phyloP scores from a whole-genome alignment of 2,113 vertebrate species.

The Malurus melanocephalus region DNA sequence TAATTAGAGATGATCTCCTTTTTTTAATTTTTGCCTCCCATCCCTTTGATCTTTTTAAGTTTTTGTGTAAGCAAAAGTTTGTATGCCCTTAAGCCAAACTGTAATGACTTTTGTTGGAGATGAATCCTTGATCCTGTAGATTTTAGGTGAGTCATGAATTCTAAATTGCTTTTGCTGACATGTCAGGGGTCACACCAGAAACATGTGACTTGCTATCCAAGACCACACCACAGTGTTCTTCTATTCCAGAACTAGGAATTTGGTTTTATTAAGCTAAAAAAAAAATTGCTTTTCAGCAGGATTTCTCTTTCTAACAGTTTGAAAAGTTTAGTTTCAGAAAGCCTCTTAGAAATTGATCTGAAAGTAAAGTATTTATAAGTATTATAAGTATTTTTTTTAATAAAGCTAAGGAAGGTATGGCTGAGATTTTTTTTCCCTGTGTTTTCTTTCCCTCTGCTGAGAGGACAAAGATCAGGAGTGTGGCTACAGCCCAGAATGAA shows the following conservation, averaged over 20 bases:
- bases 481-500: background rate
- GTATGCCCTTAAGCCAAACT: background rate
- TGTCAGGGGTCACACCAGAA: background rate
- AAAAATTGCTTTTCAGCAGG: background rate
- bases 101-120: background rate
- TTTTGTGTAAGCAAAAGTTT: background rate
- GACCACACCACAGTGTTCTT: background rate
- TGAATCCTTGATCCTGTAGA: background rate
- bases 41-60: background rate
- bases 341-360: background rate
- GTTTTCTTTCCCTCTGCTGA: background rate
- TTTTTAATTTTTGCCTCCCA: background rate
- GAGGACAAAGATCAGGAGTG: background rate
- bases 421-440: background rate
- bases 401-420: background rate
- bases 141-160: background rate
- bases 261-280: background rate
- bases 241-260: background rate
- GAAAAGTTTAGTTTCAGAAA: background rate
- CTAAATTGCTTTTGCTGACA: background rate
- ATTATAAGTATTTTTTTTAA: background rate
- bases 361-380: no score
- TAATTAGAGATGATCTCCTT: background rate
- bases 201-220: rapidly evolving
- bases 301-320: background rate